These are phyloP conservation scores for Diphyllodes magnificus DNA, from an alignment of 2,113 vertebrate genomes.

Conservation along the genomic window DNA sequence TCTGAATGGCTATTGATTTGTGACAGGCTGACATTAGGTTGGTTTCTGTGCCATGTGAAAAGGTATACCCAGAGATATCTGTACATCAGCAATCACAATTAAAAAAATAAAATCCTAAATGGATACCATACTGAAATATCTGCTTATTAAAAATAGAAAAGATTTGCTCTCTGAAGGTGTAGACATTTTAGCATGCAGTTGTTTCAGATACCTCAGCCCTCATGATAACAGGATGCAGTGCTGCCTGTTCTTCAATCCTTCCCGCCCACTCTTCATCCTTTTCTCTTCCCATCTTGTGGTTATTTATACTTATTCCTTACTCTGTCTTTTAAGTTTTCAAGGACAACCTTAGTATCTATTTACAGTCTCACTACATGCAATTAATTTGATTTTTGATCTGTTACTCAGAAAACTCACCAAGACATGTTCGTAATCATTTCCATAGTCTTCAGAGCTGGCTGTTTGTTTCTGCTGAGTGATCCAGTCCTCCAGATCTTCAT, in stretches of 20 bases:
- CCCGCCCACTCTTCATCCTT: neutral
- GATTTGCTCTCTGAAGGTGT: neutral
- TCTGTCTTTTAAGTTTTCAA: neutral
- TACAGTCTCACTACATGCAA: neutral
- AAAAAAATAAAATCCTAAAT: neutral
- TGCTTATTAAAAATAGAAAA: neutral
- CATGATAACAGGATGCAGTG: neutral
- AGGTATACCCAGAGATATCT: neutral
- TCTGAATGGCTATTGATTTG: neutral
- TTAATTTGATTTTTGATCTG: neutral
- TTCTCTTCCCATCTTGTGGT: neutral
- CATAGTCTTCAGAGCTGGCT: conserved; percentile 74
- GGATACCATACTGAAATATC: neutral
- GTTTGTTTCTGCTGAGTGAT: conserved; percentile 74
- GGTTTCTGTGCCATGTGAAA: neutral
- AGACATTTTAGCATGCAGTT: neutral
- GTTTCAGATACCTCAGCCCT: neutral
- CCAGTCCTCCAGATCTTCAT: conserved; percentile 79
- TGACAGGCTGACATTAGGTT: neutral
- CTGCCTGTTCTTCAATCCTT: neutral
- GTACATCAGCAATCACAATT: neutral
- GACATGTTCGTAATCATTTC: conserved; percentile 76
- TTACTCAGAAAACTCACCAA: conserved; percentile 70
- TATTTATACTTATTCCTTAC: neutral
- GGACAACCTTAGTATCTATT: neutral